A percentile compares a stretch with the other conserved stretches of the same genome.
Evolutionary conservation across 2,113 vertebrate species (phyloP).

Genomic region (Ptilorrhoa leucosticta): DNA sequence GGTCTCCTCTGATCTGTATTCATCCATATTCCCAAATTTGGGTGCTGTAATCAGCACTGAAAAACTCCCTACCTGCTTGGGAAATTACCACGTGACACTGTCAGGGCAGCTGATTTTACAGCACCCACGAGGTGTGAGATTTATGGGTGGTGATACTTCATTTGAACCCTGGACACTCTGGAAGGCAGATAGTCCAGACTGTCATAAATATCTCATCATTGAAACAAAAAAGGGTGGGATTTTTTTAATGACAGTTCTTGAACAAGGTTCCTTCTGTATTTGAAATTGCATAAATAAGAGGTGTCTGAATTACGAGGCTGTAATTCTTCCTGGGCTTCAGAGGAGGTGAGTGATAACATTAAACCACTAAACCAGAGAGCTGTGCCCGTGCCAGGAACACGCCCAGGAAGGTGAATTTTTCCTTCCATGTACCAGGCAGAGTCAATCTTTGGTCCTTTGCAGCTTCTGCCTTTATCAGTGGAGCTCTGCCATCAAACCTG

Average conservation of each 20-base stretch:
- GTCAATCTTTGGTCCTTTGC: neutral
- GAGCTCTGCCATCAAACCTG: rapidly evolving
- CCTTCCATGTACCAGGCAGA: rapidly evolving
- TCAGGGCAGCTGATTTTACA: neutral
- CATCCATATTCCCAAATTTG: neutral
- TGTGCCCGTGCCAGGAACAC: neutral
- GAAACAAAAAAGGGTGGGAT: slow-evolving; percentile 1
- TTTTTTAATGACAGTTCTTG: slow-evolving; percentile 35
- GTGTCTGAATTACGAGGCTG: neutral
- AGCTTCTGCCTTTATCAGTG: neutral
- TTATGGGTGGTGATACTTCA: neutral
- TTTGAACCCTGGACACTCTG: slow-evolving; percentile 40
- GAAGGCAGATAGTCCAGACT: slow-evolving; percentile 20
- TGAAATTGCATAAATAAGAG: slow-evolving; percentile 59
- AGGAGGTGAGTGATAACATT: neutral
- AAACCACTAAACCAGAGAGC: neutral
- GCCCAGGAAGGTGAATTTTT: neutral
- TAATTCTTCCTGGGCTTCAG: neutral
- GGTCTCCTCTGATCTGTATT: rapidly evolving
- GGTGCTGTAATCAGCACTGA: neutral
- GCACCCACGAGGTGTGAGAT: neutral
- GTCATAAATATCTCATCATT: slow-evolving; percentile 41
- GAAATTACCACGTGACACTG: rapidly evolving
- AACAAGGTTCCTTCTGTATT: slow-evolving; percentile 27
- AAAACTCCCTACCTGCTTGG: neutral